Base-by-base conservation (phyloP, 2,797 vertebrate species). In the Pangasius sanitwongsei region DNA sequence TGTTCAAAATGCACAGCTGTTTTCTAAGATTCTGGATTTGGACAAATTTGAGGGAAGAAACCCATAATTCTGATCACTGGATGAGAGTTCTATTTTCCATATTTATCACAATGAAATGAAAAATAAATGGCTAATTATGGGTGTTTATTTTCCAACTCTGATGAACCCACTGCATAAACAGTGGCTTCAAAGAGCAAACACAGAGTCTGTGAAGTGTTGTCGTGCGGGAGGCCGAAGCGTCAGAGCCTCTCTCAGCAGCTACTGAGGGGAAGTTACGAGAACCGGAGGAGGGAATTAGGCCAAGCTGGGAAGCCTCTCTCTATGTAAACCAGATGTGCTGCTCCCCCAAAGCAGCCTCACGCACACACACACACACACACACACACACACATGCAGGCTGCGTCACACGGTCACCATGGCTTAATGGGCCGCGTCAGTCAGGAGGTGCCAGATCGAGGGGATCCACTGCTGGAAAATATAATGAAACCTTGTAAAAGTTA, bases 241-340 rank as follows among this genome's bases (percentile, higher is more conserved):
- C 84, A 50, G 87, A 86, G 89, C 88, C 86, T 87, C 89, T 88
- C 90, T 87, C 77, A 90, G 89, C 91, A 88, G 86, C 92, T 88
- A 90, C 87, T 20, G 77, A 91, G 89, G 86, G 87, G 91, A 90
- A 90, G 89, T 91, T 92, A 90, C 89, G 82, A 92, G 90, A 91
- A 88, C 81, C 82, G 80, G 77, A 78, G 87, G 89, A 88, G 72
- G 90, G 89, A 86, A 86, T 74, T 86, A 86, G 57, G 89, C 74
- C 86, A 82, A 80, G 88, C 84, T 77, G 86, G 86, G 86, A 87
- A 89, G 85, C 84, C 28, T 63, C 13, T 25, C 6, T 89, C 83
- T 92, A 93, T 93, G 88, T 87, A 90, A 92, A 92, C 91, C 92
- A 93, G 92, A 93, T 93, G 93, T 93, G 88, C 84, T 80, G 83